Base-by-base conservation (phyloP, 2,113 vertebrate genomes). In the Nerophis ophidion region DNA sequence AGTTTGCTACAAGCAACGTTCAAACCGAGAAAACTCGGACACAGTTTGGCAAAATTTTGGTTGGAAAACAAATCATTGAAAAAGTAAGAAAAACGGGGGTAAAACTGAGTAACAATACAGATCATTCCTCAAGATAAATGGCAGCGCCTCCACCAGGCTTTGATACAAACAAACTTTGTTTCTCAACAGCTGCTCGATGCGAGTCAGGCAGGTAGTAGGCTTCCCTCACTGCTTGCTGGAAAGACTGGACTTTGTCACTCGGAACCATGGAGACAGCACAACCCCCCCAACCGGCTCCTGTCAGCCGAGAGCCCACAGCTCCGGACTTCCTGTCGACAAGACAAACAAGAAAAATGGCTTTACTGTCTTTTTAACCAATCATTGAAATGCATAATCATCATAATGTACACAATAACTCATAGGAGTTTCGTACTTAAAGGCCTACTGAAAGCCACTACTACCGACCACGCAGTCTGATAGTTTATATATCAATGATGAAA, bases 211-310 rank as follows among this genome's bases (percentile, higher is more conserved):
- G 82, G 86, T 97, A 99, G 86, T 92, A 99, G 4, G 89, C 79
- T 65, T 91, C 77, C 35, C 88, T 86, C 17, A 99, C 94, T 3
- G 90, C 88, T 66, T 79, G 79, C 15, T 97, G 85, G 83, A 99
- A 99, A 61, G 75, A 49, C 42, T 90, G 77, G 68, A 94, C 87
- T 81, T 86, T 91, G 59, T 94, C 90, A 48, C 61, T 77, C 48
- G 94, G 93, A 59, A 99, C 96, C 90, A 99, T 92, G 58, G 97
- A 98, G 54, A 99, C 95, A 0, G 91, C 89, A 76, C 97, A 99
- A 82, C 97, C 97, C 14, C 97, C 97, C 97, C 97, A 99, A 57
- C 97, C 97, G 68, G 96, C 97, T 67, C 97, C 96, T 16, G 96
- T 99, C 70, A 99, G 88, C 57, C 96, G 92, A 63, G 95, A 97